Evolutionary conservation across 2,797 vertebrate genomes (phyloP), one percentile per base, ranked within the genome.

Genomic region (Coracias cyanogaster): DNA sequence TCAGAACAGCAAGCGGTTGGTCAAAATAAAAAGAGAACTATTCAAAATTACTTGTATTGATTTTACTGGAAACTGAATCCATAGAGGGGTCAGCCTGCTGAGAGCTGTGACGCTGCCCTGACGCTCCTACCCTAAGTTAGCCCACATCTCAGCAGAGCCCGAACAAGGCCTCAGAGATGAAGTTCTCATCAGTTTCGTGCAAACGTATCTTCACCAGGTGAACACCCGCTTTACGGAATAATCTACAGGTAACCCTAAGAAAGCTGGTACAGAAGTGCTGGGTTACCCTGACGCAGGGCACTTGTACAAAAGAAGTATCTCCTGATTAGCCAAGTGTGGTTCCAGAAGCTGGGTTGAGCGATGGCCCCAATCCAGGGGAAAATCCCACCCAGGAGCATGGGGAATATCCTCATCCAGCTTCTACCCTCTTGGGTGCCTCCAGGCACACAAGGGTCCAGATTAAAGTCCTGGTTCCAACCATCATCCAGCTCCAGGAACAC

Each of bases 1-100:
- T 33, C 55, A 65, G 20, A 64, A n/a, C 24, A 51, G 26, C 16
- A 55, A 28, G 2, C 0, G 0, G 35, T 65, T 55, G 6, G 7
- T 7, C 4, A 19, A 72, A 51, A 51, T 9, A 6, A 24, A 49
- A 37, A 11, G 37, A 37, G 37, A 37, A 19, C 1, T 3, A 39
- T 8, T 49, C n/a, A 51, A 33, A 92, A 74, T 17, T 10, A 24
- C 67, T 77, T 81, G 45, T 17, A 29, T 21, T 79, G 18, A 60
- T 85, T 85, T 89, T 48, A 83, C 12, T 51, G 51, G 31, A 82
- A 84, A 46, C 15, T 17, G 33, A 90, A 70, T 45, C 54, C 64
- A 54, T 43, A 58, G 60, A 79, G 12, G 33, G 24, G 5, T 61
- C 37, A 67, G 39, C 60, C 21, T 66, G 48, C 46, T 4, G 28